Conservation (phyloP, 2,797 vertebrate species). For the Eidolon dupreanum region DNA sequence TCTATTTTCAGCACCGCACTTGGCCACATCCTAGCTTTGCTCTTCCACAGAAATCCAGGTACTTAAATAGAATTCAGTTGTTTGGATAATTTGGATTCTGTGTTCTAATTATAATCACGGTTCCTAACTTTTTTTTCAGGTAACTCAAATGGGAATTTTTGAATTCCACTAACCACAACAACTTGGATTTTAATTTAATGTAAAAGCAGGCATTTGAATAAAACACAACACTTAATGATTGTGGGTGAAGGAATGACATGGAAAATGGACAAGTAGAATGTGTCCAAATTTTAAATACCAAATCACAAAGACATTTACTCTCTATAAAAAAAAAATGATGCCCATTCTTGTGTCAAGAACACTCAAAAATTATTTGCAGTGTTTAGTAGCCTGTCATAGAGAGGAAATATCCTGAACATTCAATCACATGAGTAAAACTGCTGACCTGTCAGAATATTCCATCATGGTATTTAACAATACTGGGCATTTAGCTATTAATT, state of each 20-base stretch:
- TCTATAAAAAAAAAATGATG: not conserved
- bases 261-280: not conserved
- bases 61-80: not conserved
- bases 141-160: not conserved
- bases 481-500: constrained; percentile 30
- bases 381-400: not conserved
- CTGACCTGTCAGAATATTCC: constrained; percentile 1
- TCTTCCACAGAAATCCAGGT: not conserved
- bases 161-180: not conserved
- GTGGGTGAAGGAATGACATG: not conserved
- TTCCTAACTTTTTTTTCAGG: not conserved
- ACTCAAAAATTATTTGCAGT: not conserved
- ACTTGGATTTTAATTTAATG: constrained; percentile 43
- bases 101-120: not conserved
- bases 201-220: constrained; percentile 26
- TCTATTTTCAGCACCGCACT: not conserved
- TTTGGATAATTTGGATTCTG: not conserved
- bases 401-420: not conserved
- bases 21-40: not conserved
- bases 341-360: not conserved
- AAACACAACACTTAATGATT: not conserved
- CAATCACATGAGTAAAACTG: constrained; percentile 28
- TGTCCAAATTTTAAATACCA: not conserved
- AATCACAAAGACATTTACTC: not conserved
- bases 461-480: not conserved